Evolutionary conservation across 2,888 invertebrate species (phyloP), one percentile per base, ranked within the genome.

Genomic region (Bruchidius siliquastri): DNA sequence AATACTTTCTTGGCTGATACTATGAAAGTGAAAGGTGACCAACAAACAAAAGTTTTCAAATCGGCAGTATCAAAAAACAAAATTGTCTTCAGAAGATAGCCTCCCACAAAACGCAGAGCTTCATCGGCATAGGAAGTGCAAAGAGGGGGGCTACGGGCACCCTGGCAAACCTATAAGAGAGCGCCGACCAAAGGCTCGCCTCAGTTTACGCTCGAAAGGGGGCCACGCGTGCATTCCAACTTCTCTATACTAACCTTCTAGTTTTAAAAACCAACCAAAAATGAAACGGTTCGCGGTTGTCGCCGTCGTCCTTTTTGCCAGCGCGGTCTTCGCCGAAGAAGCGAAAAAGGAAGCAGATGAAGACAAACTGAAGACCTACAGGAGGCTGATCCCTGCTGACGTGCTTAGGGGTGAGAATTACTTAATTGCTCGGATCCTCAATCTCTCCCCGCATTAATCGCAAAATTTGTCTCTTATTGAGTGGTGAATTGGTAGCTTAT

Each of bases 341-440:
- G 76, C 75, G 20, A 72, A 75, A 20, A 73, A 71, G 18, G 77
- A 77, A 32, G 76, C 71, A 10, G 76, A 72, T 0, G 85, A 80
- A 22, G 88, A 87, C 66, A 89, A 89, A 76, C 89, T 92, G 71
- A 94, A 92, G 86, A 92, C 94, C 70, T 96, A 90, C 89, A 93
- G 91, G 83, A 90, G 96, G 79, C 88, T 96, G 79, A 96, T 96
- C 81, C 96, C 96, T 68, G 96, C 96, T 81, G 96, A 96, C 87
- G 94, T 95, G 67, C 90, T 96, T 77, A 92, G 96, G 91, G 96
- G 96, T 96, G 88, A 68, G 68, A 10, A 10, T 20, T 22, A 21
- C 68, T 68, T 68, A 68, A 13, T 21, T 20, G 8, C 20, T 26
- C 2, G 26, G 3, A 26, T 26, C 3, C 3, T 8, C 3, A 4